These are phyloP conservation scores for rabbit (Oryctolagus cuniculus) DNA, from an alignment of 2,113 vertebrate species.

Conservation along the genomic window DNA sequence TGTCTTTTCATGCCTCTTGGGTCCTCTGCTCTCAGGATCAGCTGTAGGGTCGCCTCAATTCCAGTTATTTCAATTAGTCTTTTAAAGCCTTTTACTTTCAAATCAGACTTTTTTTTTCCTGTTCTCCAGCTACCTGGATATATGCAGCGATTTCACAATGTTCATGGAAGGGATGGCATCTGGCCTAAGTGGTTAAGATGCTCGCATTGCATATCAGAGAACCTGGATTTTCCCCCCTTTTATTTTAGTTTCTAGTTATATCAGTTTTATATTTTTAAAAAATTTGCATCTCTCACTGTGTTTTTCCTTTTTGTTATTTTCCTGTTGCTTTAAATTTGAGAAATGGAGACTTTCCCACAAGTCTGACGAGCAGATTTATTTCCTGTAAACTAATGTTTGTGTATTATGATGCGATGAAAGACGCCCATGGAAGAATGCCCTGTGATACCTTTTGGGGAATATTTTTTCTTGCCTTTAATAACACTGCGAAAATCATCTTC, in stretches of 20 bases:
- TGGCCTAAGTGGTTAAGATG: no score
- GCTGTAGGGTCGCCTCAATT: neutral
- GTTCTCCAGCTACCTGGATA: neutral
- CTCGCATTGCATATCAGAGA: no score
- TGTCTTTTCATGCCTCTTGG: neutral
- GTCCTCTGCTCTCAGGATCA: neutral
- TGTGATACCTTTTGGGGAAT: neutral
- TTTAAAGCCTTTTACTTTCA: neutral
- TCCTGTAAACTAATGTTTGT: constrained; percentile 50
- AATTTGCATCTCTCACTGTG: neutral
- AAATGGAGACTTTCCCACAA: neutral
- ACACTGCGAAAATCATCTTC: neutral
- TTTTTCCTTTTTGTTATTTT: neutral
- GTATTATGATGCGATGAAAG: neutral
- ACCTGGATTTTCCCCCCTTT: neutral
- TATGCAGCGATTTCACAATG: neutral
- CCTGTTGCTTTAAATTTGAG: constrained; percentile 38
- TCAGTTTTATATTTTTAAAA: constrained; percentile 30
- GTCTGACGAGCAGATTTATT: constrained; percentile 26
- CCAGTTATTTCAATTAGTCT: neutral
- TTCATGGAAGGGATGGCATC: no score
- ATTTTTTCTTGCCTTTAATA: constrained; percentile 32
- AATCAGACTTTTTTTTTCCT: neutral
- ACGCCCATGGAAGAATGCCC: neutral
- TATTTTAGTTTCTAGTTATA: neutral